Base-by-base conservation (phyloP, 92 coral and sea anemone species). In the Zoanthus sansibaricus region DNA sequence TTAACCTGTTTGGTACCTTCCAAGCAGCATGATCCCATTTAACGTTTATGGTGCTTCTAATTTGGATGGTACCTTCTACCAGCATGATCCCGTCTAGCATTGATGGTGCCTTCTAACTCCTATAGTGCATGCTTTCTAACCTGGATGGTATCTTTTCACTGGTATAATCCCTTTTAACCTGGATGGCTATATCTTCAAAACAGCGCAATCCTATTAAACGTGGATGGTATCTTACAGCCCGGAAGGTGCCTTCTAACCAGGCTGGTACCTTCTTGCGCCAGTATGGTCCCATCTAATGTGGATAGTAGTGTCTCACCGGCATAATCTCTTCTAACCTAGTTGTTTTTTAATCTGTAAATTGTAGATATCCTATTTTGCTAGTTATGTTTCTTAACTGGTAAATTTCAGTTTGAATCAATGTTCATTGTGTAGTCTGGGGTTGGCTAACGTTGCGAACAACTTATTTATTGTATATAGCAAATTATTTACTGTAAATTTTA, bases 191-290 rank as follows among this genome's bases (percentile, higher is more conserved):
- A 45, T 71, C 75, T 30, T 71, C 47, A 37, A 37, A 37, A 37
- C 42, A 4, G 42, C 42, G 4, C 4, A 37, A 4, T 37, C 42
- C 42, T 71, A 71, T 25, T 25, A 25, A 25, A 46, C 55, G 10
- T 49, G 9, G 12, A 49, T 49, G 9, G 9, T 49, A 9, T 49
- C 7, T 49, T 49, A 7, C 12, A 49, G 12, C 70, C 83, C 91
- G 46, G 94, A 89, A 16, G 86, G 83, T 73, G 80, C 20, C 17
- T 67, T 89, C 32, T 90, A 79, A 86, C 45, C 75, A 9, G 37
- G 75, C 37, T 37, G 49, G 55, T 49, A 11, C 42, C 17, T 67
- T 89, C 48, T 90, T 85, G 71, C 25, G 25, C 45, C 75, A 25
- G 37, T 44, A 71, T 37, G 75, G 75, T 33, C 18, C 31, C 75